Base-by-base conservation (phyloP, 2,797 vertebrate species). In the Decapterus maruadsi region DNA sequence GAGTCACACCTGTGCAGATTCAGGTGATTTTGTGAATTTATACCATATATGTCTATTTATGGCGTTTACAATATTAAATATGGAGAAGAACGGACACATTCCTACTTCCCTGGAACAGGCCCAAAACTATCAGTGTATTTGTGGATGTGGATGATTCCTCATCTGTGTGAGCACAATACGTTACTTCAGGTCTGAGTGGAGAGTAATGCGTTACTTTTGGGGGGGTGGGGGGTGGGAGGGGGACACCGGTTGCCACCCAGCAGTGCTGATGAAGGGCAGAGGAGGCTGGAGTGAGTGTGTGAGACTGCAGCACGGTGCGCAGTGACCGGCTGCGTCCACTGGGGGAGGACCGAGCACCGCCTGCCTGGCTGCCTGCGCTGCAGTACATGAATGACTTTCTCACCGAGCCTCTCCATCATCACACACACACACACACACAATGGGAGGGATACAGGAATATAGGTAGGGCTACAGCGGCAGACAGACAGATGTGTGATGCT, bases 331-430 rank as follows among this genome's bases (percentile, higher is more conserved):
- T 87, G 59, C 88, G 8, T 77, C 95, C 95, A 94, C 95, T 93
- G 91, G 95, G 94, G 91, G 95, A 93, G 91, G 95, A 94, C 94
- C 93, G 90, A 92, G 94, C 90, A 83, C 95, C 88, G 92, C 88
- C 86, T 88, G 88, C 87, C 62, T 38, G 89, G 26, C 26, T 26
- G 26, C 26, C 26, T 26, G 26, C 89, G 86, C 86, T 90, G 92
- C 90, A 76, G 92, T 89, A 88, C 91, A 82, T 45, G 87, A 86
- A 84, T 90, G 83, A 89, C 91, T 91, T 87, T 85, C 92, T 91
- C 90, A 84, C 91, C 83, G 82, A 90, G 79, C 78, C 87, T 91
- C 90, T 91, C 93, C 92, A 92, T 87, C 90, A 88, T 81, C 91
- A 48, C 58, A 51, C 71, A 26, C 26, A 26, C 26, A 26, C 91